Conservation (phyloP, 1,140 invertebrate genomes). For the Apis florea region DNA sequence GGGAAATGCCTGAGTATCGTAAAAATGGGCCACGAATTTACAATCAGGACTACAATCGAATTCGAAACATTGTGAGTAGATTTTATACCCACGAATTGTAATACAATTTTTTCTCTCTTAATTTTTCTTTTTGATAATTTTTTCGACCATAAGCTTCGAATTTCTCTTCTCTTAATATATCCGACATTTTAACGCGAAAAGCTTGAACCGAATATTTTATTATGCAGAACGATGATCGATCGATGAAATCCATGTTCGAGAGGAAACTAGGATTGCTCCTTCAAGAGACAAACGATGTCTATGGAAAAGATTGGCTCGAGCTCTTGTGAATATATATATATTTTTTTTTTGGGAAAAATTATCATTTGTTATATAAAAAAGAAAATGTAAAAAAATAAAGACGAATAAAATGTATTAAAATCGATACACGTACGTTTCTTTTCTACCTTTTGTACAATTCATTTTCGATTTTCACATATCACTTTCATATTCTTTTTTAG, state of each 20-base stretch:
- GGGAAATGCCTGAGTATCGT: constrained; percentile 83
- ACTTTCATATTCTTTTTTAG: too few species aligned
- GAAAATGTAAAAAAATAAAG: background rate
- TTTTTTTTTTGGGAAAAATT: background rate
- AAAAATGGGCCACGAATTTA: constrained; percentile 81
- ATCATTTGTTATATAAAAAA: background rate
- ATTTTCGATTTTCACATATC: background rate
- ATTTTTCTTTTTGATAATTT: background rate
- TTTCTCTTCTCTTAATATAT: background rate
- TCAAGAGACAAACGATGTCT: background rate
- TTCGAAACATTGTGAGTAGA: constrained; percentile 69
- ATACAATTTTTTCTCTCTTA: too few species aligned
- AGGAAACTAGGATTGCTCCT: background rate
- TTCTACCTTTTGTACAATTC: background rate
- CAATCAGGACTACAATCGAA: constrained; percentile 79
- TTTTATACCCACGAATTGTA: too few species aligned
- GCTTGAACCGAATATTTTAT: background rate
- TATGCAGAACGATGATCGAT: constrained; percentile 4
- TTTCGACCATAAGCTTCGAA: too few species aligned
- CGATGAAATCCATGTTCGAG: background rate
- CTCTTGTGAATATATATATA: constrained; percentile 15
- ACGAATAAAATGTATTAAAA: background rate
- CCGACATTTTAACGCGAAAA: background rate
- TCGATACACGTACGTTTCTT: background rate
- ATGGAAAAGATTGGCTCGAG: constrained; percentile 4